These are phyloP conservation scores for Nothobranchius kuhntae DNA, from an alignment of 2,113 vertebrate species.

Conservation along the genomic window DNA sequence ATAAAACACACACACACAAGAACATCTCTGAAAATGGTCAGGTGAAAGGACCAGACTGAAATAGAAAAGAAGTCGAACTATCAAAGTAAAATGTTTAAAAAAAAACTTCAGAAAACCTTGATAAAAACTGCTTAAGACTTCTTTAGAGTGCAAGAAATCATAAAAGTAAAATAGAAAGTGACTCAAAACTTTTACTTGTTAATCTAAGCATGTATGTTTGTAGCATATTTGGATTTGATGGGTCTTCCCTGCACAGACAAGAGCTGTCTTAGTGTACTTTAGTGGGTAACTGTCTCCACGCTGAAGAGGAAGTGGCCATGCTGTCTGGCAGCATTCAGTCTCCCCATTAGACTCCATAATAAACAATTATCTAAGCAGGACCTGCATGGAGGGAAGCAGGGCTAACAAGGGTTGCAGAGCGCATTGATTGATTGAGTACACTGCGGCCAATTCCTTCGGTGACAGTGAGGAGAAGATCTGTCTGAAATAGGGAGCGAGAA, in stretches of 20 bases:
- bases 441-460: conserved; percentile 54
- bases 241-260: conserved; percentile 56
- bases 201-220: conserved; percentile 11
- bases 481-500: conserved; percentile 41
- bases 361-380: conserved; percentile 75
- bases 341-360: conserved; percentile 71
- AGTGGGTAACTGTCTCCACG: conserved; percentile 62
- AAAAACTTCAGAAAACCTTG: not conserved
- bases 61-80: not conserved
- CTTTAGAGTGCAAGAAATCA: too few relatives aligned
- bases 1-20: too few relatives aligned
- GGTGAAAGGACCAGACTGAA: not conserved
- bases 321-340: conserved; percentile 43
- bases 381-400: conserved; percentile 27
- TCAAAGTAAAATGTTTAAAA: not conserved
- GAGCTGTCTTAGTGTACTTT: conserved; percentile 44
- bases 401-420: conserved; percentile 54
- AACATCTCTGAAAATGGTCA: too few relatives aligned
- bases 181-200: too few relatives aligned
- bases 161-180: too few relatives aligned
- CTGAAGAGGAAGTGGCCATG: conserved; percentile 38
- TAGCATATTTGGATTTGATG: conserved; percentile 55
- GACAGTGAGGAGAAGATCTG: conserved; percentile 69
- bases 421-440: conserved; percentile 70
- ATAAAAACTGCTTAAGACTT: not conserved